Evolutionary conservation across 1,140 invertebrate species (phyloP).

Genomic region (Rhagoletis zephyria): DNA sequence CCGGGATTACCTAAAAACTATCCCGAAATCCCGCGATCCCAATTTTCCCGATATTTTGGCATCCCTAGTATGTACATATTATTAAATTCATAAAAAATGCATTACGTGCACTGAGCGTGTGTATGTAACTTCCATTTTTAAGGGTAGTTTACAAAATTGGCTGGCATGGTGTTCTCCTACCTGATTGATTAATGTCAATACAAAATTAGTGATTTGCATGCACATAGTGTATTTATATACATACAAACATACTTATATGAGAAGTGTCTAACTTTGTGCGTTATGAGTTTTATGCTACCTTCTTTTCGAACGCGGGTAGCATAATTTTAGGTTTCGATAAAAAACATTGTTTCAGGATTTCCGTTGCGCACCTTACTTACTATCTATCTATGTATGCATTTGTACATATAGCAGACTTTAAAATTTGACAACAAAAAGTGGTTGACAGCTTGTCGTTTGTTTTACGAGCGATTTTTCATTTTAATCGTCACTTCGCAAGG

Average conservation of each 20-base stretch:
- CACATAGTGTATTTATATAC: background rate
- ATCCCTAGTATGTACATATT: too few species aligned
- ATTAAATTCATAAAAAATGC: slow-evolving; percentile 6
- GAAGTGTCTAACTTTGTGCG: too few species aligned
- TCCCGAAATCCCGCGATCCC: too few species aligned
- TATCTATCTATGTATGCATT: background rate
- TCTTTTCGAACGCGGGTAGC: background rate
- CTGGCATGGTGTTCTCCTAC: background rate
- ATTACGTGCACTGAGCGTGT: background rate
- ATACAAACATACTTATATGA: too few species aligned
- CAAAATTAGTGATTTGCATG: background rate
- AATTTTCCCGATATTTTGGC: too few species aligned
- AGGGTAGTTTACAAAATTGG: background rate
- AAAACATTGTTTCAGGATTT: background rate
- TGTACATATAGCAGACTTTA: background rate
- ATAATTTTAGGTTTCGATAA: slow-evolving; percentile 8
- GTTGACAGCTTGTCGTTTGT: background rate
- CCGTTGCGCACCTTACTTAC: background rate
- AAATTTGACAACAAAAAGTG: background rate
- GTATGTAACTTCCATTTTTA: background rate
- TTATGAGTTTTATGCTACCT: background rate
- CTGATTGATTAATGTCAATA: slow-evolving; percentile 2
- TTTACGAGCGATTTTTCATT: background rate
- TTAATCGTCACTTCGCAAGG: background rate
- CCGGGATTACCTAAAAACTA: too few species aligned